Evolutionary conservation across 1,140 invertebrate genomes (phyloP), one percentile per base, ranked within the genome.

Genomic region (Drosophila miranda): DNA sequence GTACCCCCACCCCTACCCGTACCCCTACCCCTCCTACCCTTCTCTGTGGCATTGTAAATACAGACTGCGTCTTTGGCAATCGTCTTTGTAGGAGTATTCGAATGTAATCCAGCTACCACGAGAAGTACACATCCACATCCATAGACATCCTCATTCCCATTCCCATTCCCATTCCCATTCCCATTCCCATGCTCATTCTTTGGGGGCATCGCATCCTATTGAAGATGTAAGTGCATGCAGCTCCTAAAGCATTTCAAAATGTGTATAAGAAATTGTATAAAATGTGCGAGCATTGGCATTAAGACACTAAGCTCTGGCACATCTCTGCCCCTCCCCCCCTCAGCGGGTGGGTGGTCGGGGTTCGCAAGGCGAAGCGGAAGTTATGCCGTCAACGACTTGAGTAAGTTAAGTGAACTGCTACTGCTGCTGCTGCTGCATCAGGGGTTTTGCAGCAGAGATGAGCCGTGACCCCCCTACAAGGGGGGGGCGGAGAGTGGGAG

Each of bases 331-430:
- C 56, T 4, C 34, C 13, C 4, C 34, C 34, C 3, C 11, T 34
- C 19, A 38, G 56, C 8, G 41, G 34, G 16, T 11, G 11, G 14
- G 21, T 38, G 28, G 23, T 26, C 0, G 23, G 4, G 3, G 23
- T 23, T 23, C 43, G 54, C 50, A 50, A 66, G 70, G 63, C 42
- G 50, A 30, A 68, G 71, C 79, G 79, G 81, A 86, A 84, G 81
- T 81, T 86, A 86, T 84, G 81, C 81, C 74, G 78, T 80, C 81
- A 84, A 86, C 81, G 81, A 84, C 81, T 84, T 87, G 81, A 86
- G 82, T 86, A 78, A 87, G 73, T 86, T 84, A 87, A 81, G 81
- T 84, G 81, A 84, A 84, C 81, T 84, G 81, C 81, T 60, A 63
- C 67, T 67, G 72, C 61, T 75, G 21, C 41, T 30, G 23, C 26